phyloP scores from a whole-genome alignment of 2,797 vertebrate species.

The Miichthys miiuy region DNA sequence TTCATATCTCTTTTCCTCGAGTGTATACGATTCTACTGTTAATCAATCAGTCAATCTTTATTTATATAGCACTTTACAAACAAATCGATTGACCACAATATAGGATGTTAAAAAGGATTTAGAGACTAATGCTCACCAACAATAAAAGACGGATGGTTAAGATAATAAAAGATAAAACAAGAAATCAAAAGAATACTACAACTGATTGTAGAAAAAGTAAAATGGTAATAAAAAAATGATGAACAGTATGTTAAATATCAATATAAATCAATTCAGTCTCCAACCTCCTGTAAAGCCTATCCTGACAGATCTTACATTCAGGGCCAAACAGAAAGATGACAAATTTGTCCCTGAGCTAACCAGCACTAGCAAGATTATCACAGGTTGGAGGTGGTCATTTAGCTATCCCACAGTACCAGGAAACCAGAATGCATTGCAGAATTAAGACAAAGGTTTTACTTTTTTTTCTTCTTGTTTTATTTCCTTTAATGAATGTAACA shows the following conservation, averaged over 20 bases:
- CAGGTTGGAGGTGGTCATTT: neutral
- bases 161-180: too few relatives aligned
- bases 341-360: neutral
- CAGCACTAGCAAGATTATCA: neutral
- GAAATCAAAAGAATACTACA: too few relatives aligned
- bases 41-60: too few relatives aligned
- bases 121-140: too few relatives aligned
- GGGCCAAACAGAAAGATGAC: neutral
- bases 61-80: too few relatives aligned
- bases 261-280: neutral
- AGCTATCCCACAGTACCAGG: too few relatives aligned
- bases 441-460: neutral
- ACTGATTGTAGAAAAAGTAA: too few relatives aligned
- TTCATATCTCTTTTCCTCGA: neutral
- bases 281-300: neutral
- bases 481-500: neutral
- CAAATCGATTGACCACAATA: too few relatives aligned
- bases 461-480: neutral
- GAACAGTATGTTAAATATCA: too few relatives aligned
- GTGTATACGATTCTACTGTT: neutral
- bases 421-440: neutral
- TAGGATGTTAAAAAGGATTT: too few relatives aligned
- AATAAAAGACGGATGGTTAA: too few relatives aligned
- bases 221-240: too few relatives aligned
- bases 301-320: neutral